Evolutionary conservation across 2,888 invertebrate genomes (phyloP).

Genomic region (Melinaea menophilus): DNA sequence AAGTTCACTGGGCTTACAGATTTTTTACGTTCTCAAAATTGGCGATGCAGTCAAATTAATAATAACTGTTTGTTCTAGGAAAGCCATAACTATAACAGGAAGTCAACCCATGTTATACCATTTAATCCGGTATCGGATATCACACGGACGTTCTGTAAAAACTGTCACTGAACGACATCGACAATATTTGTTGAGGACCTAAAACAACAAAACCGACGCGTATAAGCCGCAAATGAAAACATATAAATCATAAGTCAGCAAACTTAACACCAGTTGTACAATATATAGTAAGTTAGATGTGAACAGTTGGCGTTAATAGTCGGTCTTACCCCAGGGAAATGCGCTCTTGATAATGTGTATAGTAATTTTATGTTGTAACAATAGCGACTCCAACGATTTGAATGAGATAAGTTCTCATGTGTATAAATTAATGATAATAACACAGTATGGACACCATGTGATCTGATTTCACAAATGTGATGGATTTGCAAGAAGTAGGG

Average conservation of each 20-base stretch:
- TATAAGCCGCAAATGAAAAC: slow-evolving; percentile 11
- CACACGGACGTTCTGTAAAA: slow-evolving; percentile 1
- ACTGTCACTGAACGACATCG: not conserved
- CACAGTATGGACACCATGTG: slow-evolving; percentile 1
- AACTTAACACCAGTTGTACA: slow-evolving; percentile 40
- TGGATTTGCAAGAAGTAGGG: too few species aligned
- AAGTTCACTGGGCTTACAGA: too few species aligned
- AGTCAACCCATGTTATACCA: not conserved
- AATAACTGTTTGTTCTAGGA: not conserved
- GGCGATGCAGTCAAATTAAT: not conserved
- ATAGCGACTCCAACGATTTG: slow-evolving; percentile 41
- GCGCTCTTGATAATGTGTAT: slow-evolving; percentile 63
- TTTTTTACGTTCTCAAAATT: too few species aligned
- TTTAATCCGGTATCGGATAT: slow-evolving; percentile 3
- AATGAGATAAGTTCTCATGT: slow-evolving; percentile 32
- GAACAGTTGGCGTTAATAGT: slow-evolving; percentile 76
- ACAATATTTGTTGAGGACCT: slow-evolving; percentile 5
- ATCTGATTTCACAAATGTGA: not conserved
- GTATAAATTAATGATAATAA: slow-evolving; percentile 24
- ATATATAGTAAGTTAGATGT: slow-evolving; percentile 48
- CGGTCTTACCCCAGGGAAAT: slow-evolving; percentile 69
- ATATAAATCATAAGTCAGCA: slow-evolving; percentile 36
- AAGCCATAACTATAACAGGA: not conserved
- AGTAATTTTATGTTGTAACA: slow-evolving; percentile 70
- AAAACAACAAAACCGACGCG: slow-evolving; percentile 9